Evolutionary conservation across 2,113 vertebrate species (phyloP).

Genomic region (Pelusios castaneus): DNA sequence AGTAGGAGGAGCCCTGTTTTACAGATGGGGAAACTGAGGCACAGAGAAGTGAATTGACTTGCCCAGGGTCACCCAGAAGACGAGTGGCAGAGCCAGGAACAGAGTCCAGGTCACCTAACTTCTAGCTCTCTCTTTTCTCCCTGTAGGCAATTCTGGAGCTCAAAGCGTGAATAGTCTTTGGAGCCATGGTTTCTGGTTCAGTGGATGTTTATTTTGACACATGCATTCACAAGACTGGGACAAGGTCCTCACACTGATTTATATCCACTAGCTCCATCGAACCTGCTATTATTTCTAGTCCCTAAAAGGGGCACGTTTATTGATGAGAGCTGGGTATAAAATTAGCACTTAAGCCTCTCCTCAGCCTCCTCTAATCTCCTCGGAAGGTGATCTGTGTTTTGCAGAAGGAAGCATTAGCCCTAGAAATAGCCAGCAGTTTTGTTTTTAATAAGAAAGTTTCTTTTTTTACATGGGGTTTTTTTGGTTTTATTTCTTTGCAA

Average conservation of each 20-base stretch:
- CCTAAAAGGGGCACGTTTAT: neutral
- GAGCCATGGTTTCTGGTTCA: neutral
- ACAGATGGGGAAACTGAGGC: neutral
- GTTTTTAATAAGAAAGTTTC: neutral
- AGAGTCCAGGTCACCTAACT: neutral
- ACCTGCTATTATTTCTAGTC: neutral
- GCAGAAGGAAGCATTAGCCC: neutral
- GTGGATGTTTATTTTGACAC: neutral
- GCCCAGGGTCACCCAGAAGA: neutral
- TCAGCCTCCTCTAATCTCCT: neutral
- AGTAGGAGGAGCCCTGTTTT: neutral
- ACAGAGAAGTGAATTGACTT: neutral
- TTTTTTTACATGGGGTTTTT: neutral
- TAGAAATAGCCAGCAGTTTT: neutral
- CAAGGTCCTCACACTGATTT: neutral
- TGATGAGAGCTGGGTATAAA: neutral
- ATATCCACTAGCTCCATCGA: neutral
- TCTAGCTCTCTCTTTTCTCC: neutral
- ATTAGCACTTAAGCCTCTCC: neutral
- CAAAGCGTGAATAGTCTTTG: neutral
- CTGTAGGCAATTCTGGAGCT: neutral
- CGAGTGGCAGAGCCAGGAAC: neutral
- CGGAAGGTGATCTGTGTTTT: neutral
- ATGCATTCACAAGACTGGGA: neutral
- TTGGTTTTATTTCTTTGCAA: neutral